Evolutionary conservation across 2,113 vertebrate genomes (phyloP).

Genomic region (Mirza zaza): DNA sequence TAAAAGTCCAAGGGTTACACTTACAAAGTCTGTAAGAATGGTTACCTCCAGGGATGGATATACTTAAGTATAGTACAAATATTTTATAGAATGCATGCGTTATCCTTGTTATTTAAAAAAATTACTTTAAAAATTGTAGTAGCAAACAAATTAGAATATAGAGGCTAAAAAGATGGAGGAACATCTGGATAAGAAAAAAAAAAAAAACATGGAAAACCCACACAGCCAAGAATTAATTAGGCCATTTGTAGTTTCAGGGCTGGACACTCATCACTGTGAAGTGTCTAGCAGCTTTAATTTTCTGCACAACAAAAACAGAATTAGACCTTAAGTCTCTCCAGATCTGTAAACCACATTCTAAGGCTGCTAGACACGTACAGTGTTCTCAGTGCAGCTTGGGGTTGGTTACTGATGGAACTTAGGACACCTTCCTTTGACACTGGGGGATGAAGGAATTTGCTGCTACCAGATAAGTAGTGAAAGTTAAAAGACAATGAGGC

Average conservation of each 20-base stretch:
- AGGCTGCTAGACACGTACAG: neutral
- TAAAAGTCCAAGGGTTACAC: neutral
- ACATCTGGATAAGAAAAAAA: neutral
- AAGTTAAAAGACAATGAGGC: neutral
- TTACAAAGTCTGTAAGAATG: neutral
- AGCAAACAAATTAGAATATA: neutral
- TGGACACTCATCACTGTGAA: neutral
- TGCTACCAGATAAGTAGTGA: neutral
- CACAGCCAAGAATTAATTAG: neutral
- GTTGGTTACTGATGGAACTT: neutral
- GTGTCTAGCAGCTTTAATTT: neutral
- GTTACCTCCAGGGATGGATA: neutral
- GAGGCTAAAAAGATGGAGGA: neutral
- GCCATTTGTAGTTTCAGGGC: neutral
- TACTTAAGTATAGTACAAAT: neutral
- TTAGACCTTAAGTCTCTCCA: neutral
- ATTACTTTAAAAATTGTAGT: neutral
- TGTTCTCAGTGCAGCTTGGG: neutral
- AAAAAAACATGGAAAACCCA: neutral
- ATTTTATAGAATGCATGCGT: neutral
- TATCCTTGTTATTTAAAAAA: neutral
- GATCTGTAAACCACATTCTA: neutral
- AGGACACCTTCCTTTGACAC: neutral
- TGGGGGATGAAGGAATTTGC: neutral
- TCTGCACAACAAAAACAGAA: neutral